Conservation (phyloP, 2,888 invertebrate species). For the Agrypnus murinus region DNA sequence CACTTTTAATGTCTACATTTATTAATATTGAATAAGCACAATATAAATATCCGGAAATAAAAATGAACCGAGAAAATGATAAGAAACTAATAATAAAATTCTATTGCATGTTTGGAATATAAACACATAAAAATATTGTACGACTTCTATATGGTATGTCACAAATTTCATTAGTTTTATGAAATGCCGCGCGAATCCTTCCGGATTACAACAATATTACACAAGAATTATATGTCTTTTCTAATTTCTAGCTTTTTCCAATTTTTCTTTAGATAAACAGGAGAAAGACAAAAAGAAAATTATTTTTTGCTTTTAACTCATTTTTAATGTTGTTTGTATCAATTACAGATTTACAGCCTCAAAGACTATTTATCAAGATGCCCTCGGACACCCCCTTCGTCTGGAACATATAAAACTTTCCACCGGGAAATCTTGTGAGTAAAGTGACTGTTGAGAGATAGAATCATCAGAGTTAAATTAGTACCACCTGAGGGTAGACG, state of each 20-base stretch:
- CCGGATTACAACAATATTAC: constrained; percentile 11
- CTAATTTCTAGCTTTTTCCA: neutral
- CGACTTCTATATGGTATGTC: constrained; percentile 4
- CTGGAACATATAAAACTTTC: neutral
- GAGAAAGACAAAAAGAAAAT: neutral
- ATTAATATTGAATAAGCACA: too few species aligned
- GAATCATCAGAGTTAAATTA: constrained; percentile 23
- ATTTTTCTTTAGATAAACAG: too few species aligned
- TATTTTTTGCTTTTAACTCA: neutral
- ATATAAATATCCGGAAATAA: too few species aligned
- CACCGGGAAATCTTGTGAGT: neutral
- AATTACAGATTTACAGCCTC: neutral
- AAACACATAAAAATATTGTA: constrained; percentile 7
- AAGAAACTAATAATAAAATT: neutral
- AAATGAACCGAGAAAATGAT: too few species aligned
- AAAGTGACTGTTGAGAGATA: neutral
- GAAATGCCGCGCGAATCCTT: constrained; percentile 9
- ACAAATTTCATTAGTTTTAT: constrained; percentile 17
- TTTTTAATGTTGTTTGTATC: neutral
- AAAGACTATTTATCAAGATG: constrained; percentile 5
- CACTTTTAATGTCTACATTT: too few species aligned
- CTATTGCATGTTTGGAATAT: neutral
- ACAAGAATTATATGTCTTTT: neutral
- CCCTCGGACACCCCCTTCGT: neutral
- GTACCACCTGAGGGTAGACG: constrained; percentile 12